Base-by-base conservation (phyloP, 2,113 vertebrate species). In the Stigmatopora argus region DNA sequence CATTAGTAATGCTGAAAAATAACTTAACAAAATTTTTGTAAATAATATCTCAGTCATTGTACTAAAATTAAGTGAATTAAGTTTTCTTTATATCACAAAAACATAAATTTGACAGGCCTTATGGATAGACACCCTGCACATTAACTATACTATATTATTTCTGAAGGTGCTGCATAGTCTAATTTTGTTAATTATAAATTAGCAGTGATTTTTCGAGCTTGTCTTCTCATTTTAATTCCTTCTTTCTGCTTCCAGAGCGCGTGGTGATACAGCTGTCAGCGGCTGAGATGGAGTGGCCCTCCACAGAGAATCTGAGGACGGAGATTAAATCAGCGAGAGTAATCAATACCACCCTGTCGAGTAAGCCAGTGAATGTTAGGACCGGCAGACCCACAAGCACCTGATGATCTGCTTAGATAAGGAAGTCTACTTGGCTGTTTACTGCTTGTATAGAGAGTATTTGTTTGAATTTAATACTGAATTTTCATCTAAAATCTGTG, bases 281-380 rank as follows among this genome's bases (percentile, higher is more conserved):
- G 55, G 17, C 31, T 26, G 66, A 81, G 83, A 84, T 63, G 62
- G 80, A 84, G 74, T 73, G 66, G 64, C 41, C 67, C 72, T 70
- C 65, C 67, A 77, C 67, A 67, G 76, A 59, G 65, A 79, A 81
- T 76, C 74, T 78, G 78, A 84, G 74, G 75, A 66, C 72, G 71
- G 73, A 83, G 85, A 87, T 86, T 84, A 74, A 86, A 87, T 82
- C 78, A 81, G 73, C 66, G 62, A 67, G 76, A 67, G 70, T 70
- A 74, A 89, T 88, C 83, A 72, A 88, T 89, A 74, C 55, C 70
- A 67, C 56, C 72, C 53, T 78, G 82, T 70, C 55, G 49, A 82
- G 66, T 31, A 80, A 79, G 75, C 63, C 66, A 71, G 75, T 76
- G 58, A 85, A 76, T 75, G 64, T 66, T 65, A 64, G 56, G 67